Percentiles rank a stretch among this genome's conserved stretches.
phyloP scores from a whole-genome alignment of 2,113 vertebrate genomes.

The Zootoca vivipara region DNA sequence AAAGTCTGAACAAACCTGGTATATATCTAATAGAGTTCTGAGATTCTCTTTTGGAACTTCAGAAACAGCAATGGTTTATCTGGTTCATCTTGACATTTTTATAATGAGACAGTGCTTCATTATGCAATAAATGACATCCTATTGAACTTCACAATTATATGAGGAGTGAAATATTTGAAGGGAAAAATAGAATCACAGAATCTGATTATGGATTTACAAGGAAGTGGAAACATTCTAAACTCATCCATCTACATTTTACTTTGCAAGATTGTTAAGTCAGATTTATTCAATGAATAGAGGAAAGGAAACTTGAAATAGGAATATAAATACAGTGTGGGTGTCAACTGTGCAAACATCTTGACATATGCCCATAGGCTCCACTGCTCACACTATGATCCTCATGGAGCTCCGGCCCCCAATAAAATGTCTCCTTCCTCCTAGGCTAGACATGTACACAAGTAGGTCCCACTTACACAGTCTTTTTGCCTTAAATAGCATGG shows the following conservation, averaged over 20 bases:
- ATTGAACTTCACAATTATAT: background rate
- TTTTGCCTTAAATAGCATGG: background rate
- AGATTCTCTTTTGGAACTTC: slow-evolving; percentile 37
- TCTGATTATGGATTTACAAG: background rate
- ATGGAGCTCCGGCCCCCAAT: no score
- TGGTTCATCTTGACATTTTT: slow-evolving; percentile 2
- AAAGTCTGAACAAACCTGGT: slow-evolving; percentile 42
- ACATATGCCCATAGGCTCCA: background rate
- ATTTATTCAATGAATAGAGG: background rate
- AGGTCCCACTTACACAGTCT: background rate
- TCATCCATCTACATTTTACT: slow-evolving; percentile 28
- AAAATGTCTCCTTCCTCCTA: no score
- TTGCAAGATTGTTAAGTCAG: background rate
- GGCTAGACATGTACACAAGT: background rate
- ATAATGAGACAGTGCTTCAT: background rate
- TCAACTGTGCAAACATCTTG: background rate
- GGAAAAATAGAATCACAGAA: background rate
- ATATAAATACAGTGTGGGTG: background rate
- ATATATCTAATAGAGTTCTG: background rate
- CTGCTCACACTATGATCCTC: background rate
- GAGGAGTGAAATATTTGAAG: background rate
- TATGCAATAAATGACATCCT: slow-evolving; percentile 21
- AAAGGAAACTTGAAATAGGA: background rate
- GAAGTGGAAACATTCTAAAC: background rate
- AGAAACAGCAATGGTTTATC: background rate